Evolutionary conservation across 53 echinoderm and acorn worm species (phyloP).

Genomic region (Actinopyga echinites): DNA sequence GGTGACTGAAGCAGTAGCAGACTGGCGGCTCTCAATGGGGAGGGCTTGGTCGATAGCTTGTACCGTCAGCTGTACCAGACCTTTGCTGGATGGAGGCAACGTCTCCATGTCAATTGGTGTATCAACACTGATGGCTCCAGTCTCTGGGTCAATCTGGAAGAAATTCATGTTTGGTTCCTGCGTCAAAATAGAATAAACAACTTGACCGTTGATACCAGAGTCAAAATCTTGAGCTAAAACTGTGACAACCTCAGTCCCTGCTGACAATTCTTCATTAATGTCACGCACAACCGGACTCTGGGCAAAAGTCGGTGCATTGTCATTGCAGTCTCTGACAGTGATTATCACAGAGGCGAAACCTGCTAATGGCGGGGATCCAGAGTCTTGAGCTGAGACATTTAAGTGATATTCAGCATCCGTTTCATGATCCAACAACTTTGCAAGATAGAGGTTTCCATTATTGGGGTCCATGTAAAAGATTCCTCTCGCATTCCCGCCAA

Average conservation of each 20-base stretch:
- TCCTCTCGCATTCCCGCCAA: conserved; percentile 67
- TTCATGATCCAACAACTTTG: conserved; percentile 87
- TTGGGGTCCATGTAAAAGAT: conserved; percentile 72
- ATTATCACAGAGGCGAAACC: conserved; percentile 59
- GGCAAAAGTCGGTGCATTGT: conserved; percentile 83
- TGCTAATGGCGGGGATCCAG: conserved; percentile 64
- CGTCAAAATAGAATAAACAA: conserved; percentile 66
- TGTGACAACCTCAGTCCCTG: conserved; percentile 61
- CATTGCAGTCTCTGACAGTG: conserved; percentile 82
- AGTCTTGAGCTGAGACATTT: conserved; percentile 86
- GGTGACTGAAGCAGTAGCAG: conserved; percentile 71
- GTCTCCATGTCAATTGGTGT: conserved; percentile 75
- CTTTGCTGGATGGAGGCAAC: conserved; percentile 51
- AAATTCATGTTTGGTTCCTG: conserved; percentile 77
- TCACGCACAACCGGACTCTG: conserved; percentile 67
- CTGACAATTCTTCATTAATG: conserved; percentile 69
- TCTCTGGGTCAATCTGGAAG: conserved; percentile 67
- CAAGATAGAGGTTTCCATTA: conserved; percentile 68
- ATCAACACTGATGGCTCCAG: conserved; percentile 63
- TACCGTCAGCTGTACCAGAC: conserved; percentile 63
- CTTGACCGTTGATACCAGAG: conserved; percentile 85
- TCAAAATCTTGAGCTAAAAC: conserved; percentile 86
- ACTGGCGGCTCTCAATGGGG: conserved; percentile 71
- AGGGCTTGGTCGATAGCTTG: conserved; percentile 87
- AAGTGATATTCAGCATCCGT: conserved; percentile 71